Evolutionary conservation across 1,140 invertebrate species (phyloP), one percentile per base, ranked within the genome.

Genomic region (Megalopta genalis): DNA sequence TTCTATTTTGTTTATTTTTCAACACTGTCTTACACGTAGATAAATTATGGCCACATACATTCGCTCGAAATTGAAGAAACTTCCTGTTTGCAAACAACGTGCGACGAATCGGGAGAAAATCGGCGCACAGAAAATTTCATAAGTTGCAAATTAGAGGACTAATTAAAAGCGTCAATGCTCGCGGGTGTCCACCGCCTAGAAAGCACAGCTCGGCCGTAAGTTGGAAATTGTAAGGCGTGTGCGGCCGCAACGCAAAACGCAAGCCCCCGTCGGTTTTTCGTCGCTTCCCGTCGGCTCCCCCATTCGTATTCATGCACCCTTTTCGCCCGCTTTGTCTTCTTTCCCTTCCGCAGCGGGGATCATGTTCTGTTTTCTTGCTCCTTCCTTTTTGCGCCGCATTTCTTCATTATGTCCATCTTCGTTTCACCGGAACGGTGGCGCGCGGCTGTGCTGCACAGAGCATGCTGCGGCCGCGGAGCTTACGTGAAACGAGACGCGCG

Each of bases 351-450:
- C 75, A 27, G 8, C 2, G 42, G 14, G 46, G 67, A 77, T 77
- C 57, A 10, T 64, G 66, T 25, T 77, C 63, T 25, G 67, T 59
- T 27, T 46, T 23, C 54, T 25, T 32, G 7, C 16, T 49, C 32
- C 21, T 4, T 49, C 12, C 16, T n/a, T 49, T 72, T 46, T n/a
- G 16, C 14, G 32, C 59, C 18, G 46, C 68, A 72, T 72, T 71
- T 77, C 68, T 72, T 77, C 67, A 25, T 77, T 69, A 70, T 25
- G 57, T 71, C 32, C 75, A 54, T 63, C 67, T 77, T 71, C 66
- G 27, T 52, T 27, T 52, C 32, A 27, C n/a, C 63, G 27, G 8
- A 4, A 32, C 32, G 32, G 4, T 32, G 4, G 32, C 32, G 32
- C 32, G 49, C 2, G 10, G 42, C 42, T 46, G 62, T 63, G 9